A percentile compares a stretch with the other conserved stretches of the same genome.
phyloP scores from a whole-genome alignment of 2,113 vertebrate species.

The Sceloporus tristichus region DNA sequence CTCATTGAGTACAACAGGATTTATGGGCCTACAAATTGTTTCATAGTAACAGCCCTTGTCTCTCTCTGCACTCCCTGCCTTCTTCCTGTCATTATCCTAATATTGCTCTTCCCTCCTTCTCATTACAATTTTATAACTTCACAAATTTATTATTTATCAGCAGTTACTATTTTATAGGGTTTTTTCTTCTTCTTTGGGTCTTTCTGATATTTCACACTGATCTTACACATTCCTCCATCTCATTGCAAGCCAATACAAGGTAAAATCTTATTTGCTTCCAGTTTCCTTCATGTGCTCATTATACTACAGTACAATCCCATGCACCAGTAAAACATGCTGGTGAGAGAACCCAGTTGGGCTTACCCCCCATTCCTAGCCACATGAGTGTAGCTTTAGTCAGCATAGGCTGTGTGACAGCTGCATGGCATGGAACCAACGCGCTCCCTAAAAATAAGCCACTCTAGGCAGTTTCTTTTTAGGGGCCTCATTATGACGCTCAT shows the following conservation, averaged over 20 bases:
- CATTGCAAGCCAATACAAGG: not conserved
- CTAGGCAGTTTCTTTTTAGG: too few relatives aligned
- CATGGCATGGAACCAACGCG: too few relatives aligned
- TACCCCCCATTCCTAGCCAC: too few relatives aligned
- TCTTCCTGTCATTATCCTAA: not conserved
- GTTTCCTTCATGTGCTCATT: not conserved
- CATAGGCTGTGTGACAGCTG: too few relatives aligned
- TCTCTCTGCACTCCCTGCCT: not conserved
- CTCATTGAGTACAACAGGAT: not conserved
- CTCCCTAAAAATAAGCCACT: too few relatives aligned
- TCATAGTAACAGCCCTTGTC: constrained; percentile 7
- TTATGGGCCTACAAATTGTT: constrained; percentile 22
- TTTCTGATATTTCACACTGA: constrained; percentile 12
- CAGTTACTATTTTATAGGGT: constrained; percentile 3
- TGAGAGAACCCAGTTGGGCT: not conserved
- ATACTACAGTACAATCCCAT: not conserved
- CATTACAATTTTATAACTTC: constrained; percentile 11
- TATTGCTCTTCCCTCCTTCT: not conserved
- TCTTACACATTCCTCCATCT: not conserved
- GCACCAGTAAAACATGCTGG: not conserved
- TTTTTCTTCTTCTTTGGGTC: not conserved
- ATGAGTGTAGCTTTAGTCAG: too few relatives aligned
- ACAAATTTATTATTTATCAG: constrained; percentile 2
- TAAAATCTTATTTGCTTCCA: not conserved
- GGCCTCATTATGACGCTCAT: too few relatives aligned